A percentile compares a stretch with the other conserved stretches of the same genome.
These are phyloP conservation scores for Anneissia japonica DNA, from an alignment of 35 echinoderm and acorn worm genomes.

Conservation along the genomic window DNA sequence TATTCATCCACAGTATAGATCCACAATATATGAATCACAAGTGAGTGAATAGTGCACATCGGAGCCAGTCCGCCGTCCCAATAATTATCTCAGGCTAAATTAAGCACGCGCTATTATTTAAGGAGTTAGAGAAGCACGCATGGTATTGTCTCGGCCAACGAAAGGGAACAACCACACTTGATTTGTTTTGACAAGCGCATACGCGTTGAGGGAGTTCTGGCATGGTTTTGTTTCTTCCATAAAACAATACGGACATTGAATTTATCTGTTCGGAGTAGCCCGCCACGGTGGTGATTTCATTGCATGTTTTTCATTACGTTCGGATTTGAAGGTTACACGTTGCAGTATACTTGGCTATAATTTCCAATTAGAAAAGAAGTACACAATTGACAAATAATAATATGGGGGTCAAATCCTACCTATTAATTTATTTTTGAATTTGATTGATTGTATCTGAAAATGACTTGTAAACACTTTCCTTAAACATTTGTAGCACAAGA, in stretches of 20 bases:
- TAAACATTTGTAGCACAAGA: too few relatives aligned
- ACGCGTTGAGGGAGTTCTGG: not conserved
- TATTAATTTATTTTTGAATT: too few relatives aligned
- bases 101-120: constrained; percentile 1
- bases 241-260: not conserved
- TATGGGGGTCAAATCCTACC: not conserved
- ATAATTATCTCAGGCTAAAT: not conserved
- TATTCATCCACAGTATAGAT: not conserved
- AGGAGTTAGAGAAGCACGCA: not conserved
- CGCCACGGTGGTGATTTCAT: not conserved
- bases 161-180: not conserved
- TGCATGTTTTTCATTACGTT: not conserved
- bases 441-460: too few relatives aligned
- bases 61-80: not conserved
- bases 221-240: not conserved
- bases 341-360: not conserved
- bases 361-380: not conserved
- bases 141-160: not conserved
- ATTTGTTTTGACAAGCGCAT: not conserved
- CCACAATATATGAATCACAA: not conserved
- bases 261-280: not conserved
- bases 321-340: not conserved
- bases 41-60: not conserved
- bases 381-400: not conserved
- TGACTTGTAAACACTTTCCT: too few relatives aligned